Evolutionary conservation across 2,888 invertebrate species (phyloP).

Genomic region (Seira musarum): DNA sequence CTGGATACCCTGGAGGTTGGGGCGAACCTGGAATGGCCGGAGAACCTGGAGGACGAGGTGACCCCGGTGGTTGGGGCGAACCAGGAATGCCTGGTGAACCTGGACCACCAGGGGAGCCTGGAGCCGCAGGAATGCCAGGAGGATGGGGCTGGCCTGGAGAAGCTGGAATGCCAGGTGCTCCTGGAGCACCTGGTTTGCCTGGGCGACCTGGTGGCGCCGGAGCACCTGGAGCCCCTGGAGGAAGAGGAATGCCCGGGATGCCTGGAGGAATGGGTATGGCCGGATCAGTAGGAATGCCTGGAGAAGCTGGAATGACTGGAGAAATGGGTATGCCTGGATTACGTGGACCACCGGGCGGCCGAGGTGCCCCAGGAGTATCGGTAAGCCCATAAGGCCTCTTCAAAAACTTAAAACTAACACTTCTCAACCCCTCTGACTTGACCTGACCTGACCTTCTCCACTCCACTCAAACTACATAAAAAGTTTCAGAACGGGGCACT

Average conservation of each 20-base stretch:
- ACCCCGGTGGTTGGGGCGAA: constrained; percentile 23
- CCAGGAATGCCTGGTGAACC: not conserved
- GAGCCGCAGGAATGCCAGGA: constrained; percentile 33
- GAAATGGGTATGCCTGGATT: constrained; percentile 8
- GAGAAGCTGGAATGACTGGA: not conserved
- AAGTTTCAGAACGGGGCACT: no score
- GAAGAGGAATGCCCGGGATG: constrained; percentile 19
- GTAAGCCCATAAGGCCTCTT: no score
- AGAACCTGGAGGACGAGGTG: constrained; percentile 3
- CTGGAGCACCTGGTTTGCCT: constrained; percentile 20
- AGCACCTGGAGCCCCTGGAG: not conserved
- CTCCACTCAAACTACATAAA: no score
- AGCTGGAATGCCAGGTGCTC: constrained; percentile 25
- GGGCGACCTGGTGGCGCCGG: not conserved
- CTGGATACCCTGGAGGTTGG: constrained; percentile 25
- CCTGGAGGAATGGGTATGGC: constrained; percentile 26
- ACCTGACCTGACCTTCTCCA: no score
- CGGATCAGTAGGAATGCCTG: constrained; percentile 28
- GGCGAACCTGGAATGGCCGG: constrained; percentile 12
- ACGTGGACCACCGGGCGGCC: not conserved
- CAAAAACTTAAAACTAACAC: no score
- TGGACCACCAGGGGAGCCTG: not conserved
- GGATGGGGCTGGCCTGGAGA: constrained; percentile 36
- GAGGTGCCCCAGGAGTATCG: not conserved
- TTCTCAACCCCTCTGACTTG: no score